Evolutionary conservation across 2,888 invertebrate genomes (phyloP), one percentile per base, ranked within the genome.

Genomic region (Drosophila stalkeri): DNA sequence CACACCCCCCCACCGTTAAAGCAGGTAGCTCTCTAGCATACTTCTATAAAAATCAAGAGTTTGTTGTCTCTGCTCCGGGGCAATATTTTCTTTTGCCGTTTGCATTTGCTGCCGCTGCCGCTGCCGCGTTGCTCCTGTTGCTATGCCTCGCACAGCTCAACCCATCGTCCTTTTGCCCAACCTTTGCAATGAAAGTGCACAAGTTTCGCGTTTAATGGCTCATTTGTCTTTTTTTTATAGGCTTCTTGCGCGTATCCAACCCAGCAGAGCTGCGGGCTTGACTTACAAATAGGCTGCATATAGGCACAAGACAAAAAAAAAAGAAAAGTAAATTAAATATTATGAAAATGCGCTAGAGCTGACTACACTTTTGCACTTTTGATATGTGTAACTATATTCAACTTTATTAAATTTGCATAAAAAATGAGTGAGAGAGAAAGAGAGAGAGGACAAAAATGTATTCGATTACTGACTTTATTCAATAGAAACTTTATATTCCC

Each of bases 211-310:
- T 84, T 86, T 86, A 90, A 90, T 86, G 90, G 90, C 64, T 84
- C 90, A 86, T 90, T 86, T 89, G 89, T 90, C 90, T 90, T 81
- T 81, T 81, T 90, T 84, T 89, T 89, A 86, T 86, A 59, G 75
- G 69, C 63, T 71, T 54, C 55, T 43, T 51, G 72, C 55, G 72
- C 51, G 39, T 14, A 41, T 23, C 20, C 20, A n/a, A 46, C 52
- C 46, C 46, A 46, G 39, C 35, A 18, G 60, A 57, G 54, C 63
- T 18, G 46, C 37, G 35, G 59, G 31, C 46, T 35, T 46, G 37
- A 18, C 52, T 41, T 57, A 67, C 77, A 64, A 71, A 64, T 69
- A 64, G 72, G 55, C 65, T 69, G 57, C 78, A 79, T 63, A 74
- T 76, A 57, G 66, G 56, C 35, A 37, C 60, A 31, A n/a, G 5